Evolutionary conservation across 2,113 vertebrate species (phyloP), one percentile per base, ranked within the genome.

Genomic region (Sialia sialis): DNA sequence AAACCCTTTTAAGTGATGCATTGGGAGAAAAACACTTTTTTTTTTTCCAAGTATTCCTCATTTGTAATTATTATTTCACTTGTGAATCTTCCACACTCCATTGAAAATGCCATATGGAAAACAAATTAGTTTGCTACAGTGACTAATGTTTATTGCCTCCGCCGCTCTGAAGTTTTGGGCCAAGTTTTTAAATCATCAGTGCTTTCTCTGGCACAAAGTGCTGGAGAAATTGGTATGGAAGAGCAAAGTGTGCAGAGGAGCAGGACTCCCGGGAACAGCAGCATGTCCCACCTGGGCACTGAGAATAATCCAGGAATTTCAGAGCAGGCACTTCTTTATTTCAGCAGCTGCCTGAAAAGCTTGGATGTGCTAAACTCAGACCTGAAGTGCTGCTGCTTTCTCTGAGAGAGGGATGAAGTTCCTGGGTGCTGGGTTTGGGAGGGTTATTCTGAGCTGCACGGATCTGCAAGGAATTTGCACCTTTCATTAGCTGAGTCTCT

Each of bases 1-100:
- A 97, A 96, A 96, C 93, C 86, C 77, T 94, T 97, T 91, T 82
- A 90, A 96, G 93, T 92, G 95, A 97, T 97, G 95, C 94, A 89
- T 3, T 83, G 95, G 86, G 94, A 90, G 90, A 96, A 95, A 97
- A 97, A 32, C 13, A 46, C 60, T 5, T 49, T 34, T 79, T 76
- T 79, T 76, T 90, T 90, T 94, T 83, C 94, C 62, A 96, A 96
- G 93, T 81, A 82, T 93, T 90, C 79, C 91, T 97, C 94, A 78
- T 95, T 93, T 84, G 86, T 96, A 93, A 95, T 96, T 96, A 95
- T 94, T 97, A 92, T 96, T 96, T 96, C 60, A 86, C 94, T 93
- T 89, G 79, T 77, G 87, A 95, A 51, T 94, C 94, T 93, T 94
- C 89, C 91, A 95, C 80, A 79, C 96, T 96, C 91, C 72, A 87